Conservation (phyloP, 2,797 vertebrate species). For the Sciaenops ocellatus region DNA sequence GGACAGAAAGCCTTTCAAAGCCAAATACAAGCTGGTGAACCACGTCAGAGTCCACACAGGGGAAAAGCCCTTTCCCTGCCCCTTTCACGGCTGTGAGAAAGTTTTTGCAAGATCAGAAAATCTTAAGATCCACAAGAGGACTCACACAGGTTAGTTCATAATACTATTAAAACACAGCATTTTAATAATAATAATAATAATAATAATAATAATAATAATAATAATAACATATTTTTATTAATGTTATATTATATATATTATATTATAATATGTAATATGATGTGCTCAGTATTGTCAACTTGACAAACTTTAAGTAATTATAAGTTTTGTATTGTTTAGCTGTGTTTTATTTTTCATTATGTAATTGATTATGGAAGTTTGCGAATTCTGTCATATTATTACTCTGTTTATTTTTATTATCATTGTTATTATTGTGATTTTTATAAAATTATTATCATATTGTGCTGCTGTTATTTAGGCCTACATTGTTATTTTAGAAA, state of each 20-base stretch:
- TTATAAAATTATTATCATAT: not conserved
- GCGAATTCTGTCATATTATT: not conserved
- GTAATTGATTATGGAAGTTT: not conserved
- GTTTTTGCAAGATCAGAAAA: conserved; percentile 87
- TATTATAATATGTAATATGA: too few species aligned
- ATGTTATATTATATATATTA: too few species aligned
- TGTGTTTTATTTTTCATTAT: conserved; percentile 3
- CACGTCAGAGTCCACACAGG: conserved; percentile 84
- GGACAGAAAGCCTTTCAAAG: conserved; percentile 83
- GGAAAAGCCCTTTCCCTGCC: conserved; percentile 83
- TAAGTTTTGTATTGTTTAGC: not conserved
- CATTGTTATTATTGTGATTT: conserved; percentile 3
- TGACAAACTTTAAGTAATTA: not conserved
- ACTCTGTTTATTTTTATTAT: not conserved
- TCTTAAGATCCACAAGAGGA: conserved; percentile 88
- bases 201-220: conserved; percentile 34
- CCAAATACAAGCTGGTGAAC: conserved; percentile 87
- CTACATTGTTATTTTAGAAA: not conserved
- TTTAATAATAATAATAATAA: conserved; percentile 30
- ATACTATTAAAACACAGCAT: conserved; percentile 2
- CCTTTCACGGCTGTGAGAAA: conserved; percentile 85
- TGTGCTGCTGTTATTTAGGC: conserved; percentile 19
- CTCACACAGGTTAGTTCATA: conserved; percentile 85
- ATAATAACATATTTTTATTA: conserved; percentile 15
- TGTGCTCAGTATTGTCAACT: not conserved